Evolutionary conservation across 2,113 vertebrate genomes (phyloP).

Genomic region (Loxodonta africana): DNA sequence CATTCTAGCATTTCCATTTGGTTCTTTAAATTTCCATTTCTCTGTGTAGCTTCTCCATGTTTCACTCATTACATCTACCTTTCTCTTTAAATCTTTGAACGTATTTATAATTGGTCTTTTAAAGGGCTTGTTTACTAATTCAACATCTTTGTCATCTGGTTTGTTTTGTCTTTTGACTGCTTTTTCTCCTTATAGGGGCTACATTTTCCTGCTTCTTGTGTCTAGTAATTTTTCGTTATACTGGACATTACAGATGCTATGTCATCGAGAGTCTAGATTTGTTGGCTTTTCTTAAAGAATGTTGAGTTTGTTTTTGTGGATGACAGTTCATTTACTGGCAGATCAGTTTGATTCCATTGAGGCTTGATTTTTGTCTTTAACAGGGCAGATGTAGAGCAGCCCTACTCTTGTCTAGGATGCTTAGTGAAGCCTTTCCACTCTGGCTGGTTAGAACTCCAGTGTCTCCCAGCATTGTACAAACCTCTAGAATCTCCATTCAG

Average conservation of each 20-base stretch:
- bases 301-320: neutral
- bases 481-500: neutral
- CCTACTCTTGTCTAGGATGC: neutral
- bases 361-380: neutral
- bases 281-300: neutral
- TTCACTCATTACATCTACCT: neutral
- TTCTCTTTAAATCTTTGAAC: slow-evolving; percentile 36
- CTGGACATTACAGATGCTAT: neutral
- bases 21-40: neutral
- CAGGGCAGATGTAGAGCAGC: neutral
- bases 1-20: neutral
- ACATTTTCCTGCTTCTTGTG: neutral
- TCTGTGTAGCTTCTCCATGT: neutral
- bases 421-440: neutral
- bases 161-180: neutral
- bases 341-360: neutral
- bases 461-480: too few species aligned
- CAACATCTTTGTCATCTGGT: neutral
- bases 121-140: neutral
- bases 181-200: neutral
- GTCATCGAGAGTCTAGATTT: neutral
- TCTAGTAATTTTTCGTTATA: neutral
- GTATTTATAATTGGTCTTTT: neutral
- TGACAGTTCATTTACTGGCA: neutral
- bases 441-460: neutral